Percentiles rank a stretch among this genome's conserved stretches.
Evolutionary conservation across 2,888 invertebrate species (phyloP).

Genomic region (Catocala nupta): DNA sequence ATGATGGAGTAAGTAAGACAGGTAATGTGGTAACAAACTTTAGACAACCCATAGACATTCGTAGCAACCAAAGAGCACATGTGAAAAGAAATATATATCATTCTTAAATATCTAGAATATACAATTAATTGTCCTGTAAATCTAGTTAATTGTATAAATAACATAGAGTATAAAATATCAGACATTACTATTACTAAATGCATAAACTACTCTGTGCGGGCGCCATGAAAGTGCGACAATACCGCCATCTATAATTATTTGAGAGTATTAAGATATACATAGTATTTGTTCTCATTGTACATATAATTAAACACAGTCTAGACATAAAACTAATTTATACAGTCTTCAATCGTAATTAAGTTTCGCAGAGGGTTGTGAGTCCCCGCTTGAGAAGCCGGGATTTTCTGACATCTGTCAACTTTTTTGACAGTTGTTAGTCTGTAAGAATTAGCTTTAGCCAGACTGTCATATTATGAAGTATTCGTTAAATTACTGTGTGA

Average conservation of each 20-base stretch:
- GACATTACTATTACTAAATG: slow-evolving; percentile 18
- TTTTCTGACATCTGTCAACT: no score
- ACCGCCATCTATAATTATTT: slow-evolving; percentile 7
- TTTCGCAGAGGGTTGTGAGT: no score
- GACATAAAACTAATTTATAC: no score
- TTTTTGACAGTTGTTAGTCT: no score
- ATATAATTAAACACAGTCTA: not conserved
- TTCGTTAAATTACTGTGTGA: slow-evolving; percentile 3
- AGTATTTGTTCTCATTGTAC: slow-evolving; percentile 11
- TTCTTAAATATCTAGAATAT: slow-evolving; percentile 9
- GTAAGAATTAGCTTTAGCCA: no score
- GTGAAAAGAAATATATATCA: not conserved
- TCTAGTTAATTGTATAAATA: slow-evolving; percentile 11
- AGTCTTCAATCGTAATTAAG: no score
- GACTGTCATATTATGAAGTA: slow-evolving; percentile 7
- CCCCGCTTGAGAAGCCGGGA: no score
- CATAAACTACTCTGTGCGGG: slow-evolving; percentile 12
- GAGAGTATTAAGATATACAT: slow-evolving; percentile 8
- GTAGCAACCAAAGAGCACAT: slow-evolving; percentile 5
- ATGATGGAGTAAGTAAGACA: slow-evolving; percentile 27
- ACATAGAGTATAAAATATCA: slow-evolving; percentile 8
- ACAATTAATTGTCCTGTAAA: slow-evolving; percentile 10
- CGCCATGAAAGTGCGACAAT: slow-evolving; percentile 13
- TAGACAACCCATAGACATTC: slow-evolving; percentile 19
- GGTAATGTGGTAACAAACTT: slow-evolving; percentile 46